These are phyloP conservation scores for Zapus hudsonius DNA, from an alignment of 2,113 vertebrate species.

Conservation along the genomic window DNA sequence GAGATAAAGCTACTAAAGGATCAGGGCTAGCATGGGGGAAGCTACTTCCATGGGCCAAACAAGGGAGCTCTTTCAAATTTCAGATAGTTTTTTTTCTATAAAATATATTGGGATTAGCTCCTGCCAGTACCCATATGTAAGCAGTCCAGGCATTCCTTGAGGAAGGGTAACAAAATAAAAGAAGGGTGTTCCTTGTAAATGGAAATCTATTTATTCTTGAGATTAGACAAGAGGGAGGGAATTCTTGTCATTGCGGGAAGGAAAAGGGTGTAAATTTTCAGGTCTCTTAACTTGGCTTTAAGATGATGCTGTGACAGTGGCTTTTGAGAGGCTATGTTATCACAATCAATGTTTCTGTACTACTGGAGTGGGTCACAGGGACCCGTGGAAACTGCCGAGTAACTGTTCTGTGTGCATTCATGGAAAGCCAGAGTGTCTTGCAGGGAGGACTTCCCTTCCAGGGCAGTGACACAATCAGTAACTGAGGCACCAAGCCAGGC, in stretches of 20 bases:
- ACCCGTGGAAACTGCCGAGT: background rate
- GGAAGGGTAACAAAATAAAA: background rate
- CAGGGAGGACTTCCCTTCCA: background rate
- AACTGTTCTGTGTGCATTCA: background rate
- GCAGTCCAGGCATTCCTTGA: background rate
- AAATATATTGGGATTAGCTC: conserved; percentile 15
- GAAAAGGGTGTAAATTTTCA: background rate
- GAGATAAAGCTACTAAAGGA: conserved; percentile 29
- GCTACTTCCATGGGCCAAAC: conserved; percentile 45
- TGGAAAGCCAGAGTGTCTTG: background rate
- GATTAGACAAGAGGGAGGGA: background rate
- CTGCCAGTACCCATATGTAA: conserved; percentile 3
- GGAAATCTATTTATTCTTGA: background rate
- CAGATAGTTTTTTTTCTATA: background rate
- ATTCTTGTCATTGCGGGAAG: background rate
- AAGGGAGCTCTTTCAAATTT: conserved; percentile 31
- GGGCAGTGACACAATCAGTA: background rate
- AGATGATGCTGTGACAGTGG: background rate
- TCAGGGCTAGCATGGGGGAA: background rate
- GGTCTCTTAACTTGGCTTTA: background rate
- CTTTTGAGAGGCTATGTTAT: background rate
- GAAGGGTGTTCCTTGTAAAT: background rate
- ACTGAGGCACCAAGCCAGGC: background rate
- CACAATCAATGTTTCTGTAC: background rate
- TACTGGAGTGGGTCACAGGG: background rate